phyloP scores from a whole-genome alignment of 2,797 vertebrate genomes.

The Acipenser oxyrinchus region DNA sequence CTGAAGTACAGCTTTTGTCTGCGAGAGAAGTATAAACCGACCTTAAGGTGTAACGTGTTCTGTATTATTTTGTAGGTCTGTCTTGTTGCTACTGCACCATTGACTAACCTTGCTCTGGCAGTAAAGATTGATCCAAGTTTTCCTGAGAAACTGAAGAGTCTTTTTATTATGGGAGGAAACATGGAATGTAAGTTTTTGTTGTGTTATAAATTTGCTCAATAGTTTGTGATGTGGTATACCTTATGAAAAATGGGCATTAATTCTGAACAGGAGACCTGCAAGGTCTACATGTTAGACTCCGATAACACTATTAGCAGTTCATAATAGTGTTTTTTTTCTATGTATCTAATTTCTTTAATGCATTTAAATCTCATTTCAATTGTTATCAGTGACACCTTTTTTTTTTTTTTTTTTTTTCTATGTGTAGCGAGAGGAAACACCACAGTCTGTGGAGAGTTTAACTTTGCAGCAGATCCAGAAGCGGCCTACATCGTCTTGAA shows the following conservation, averaged over 20 bases:
- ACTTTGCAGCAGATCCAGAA: constrained; percentile 68
- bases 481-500: constrained; percentile 68
- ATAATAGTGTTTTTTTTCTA: no score
- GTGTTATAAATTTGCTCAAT: no score
- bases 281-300: no score
- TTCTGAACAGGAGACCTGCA: no score
- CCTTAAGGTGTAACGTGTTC: neutral
- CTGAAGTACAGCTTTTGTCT: neutral
- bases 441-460: constrained; percentile 60
- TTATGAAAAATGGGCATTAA: no score
- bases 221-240: no score
- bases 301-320: no score
- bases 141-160: constrained; percentile 51
- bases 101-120: constrained; percentile 68
- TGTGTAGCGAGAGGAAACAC: constrained; percentile 61
- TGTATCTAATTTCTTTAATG: no score
- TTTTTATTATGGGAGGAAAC: constrained; percentile 70
- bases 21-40: no score
- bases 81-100: constrained; percentile 62
- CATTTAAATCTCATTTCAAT: no score
- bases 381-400: no score
- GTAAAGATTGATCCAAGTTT: constrained; percentile 61
- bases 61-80: constrained; percentile 41
- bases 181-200: constrained; percentile 50
- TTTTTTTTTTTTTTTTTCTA: neutral